Percentiles rank a stretch among this genome's conserved stretches.
Conservation (phyloP, 2,113 vertebrate genomes). For the Serilophus lunatus region DNA sequence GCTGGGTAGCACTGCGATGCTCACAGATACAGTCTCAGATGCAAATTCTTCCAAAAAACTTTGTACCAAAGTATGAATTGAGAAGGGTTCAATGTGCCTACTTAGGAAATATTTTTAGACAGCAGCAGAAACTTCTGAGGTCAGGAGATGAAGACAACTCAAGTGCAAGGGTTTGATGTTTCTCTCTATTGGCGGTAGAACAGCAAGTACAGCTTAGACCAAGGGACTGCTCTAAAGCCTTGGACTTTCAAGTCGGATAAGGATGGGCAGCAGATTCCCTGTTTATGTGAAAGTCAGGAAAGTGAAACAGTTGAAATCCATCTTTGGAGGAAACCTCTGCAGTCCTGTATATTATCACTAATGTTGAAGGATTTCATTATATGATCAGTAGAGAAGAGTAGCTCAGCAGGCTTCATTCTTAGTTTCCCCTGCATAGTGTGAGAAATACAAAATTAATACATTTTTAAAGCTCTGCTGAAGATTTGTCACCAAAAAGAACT, state of each 20-base stretch:
- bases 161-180: not conserved
- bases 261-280: not conserved
- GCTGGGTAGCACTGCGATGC: not conserved
- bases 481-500: not conserved
- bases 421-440: not conserved
- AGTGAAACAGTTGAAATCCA: not conserved
- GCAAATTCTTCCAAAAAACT: not conserved
- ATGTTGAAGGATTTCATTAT: not conserved
- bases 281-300: not conserved
- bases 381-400: not conserved
- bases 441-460: not conserved
- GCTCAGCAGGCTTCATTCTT: not conserved
- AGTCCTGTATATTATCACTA: not conserved
- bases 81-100: not conserved
- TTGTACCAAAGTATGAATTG: not conserved
- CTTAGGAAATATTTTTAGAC: not conserved
- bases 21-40: not conserved
- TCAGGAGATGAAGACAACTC: not conserved
- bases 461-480: not conserved
- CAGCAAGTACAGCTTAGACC: not conserved
- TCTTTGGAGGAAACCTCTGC: not conserved
- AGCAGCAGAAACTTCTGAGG: not conserved
- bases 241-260: not conserved
- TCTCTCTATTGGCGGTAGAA: conserved; percentile 3
- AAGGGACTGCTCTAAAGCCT: not conserved